Evolutionary conservation across 2,113 vertebrate species (phyloP), one percentile per base, ranked within the genome.

Genomic region (Paralichthys olivaceus): DNA sequence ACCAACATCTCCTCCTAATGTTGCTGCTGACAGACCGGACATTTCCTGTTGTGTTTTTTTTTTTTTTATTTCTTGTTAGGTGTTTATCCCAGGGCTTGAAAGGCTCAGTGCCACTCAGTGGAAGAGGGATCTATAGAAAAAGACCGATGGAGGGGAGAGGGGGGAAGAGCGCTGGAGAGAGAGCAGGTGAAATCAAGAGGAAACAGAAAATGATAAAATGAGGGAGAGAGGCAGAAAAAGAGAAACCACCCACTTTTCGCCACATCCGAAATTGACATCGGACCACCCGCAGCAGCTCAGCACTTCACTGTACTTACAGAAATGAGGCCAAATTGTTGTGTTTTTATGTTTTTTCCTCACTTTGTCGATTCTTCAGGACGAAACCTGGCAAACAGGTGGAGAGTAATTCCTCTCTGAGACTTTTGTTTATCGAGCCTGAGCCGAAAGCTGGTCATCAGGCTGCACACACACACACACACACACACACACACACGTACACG

Each of bases 401-500:
- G 77, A n/a, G 69, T 88, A 87, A 92, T 83, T 89, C 82, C 79
- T 81, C 77, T 58, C 2, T 25, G 69, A 83, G 63, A 74, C 71
- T 81, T 81, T 86, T 87, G 87, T 91, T 89, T 87, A 81, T 87
- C 56, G n/a, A 87, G 84, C 62, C 64, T 23, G 47, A 40, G 37
- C 37, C 37, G 19, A 45, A 15, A 22, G 49, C 49, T 51, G 49
- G 19, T 22, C 1, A 8, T n/a, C 20, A 49, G 47, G 51, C n/a
- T 22, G 9, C 37, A 53, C 57, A 58, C 28, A 54, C 28, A 68
- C 11, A 57, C 28, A 68, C 7, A 28, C 19, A 68, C 53, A 79
- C 72, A 72, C 69, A 53, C 58, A 14, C 54, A 47, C 57, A 66
- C 37, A 55, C 25, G 65, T 4, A 28, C 19, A 68, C 45, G 76